Percentiles rank a stretch among this genome's conserved stretches.
Evolutionary conservation across 1,140 invertebrate species (phyloP).

Genomic region (Diachasmimorpha longicaudata): DNA sequence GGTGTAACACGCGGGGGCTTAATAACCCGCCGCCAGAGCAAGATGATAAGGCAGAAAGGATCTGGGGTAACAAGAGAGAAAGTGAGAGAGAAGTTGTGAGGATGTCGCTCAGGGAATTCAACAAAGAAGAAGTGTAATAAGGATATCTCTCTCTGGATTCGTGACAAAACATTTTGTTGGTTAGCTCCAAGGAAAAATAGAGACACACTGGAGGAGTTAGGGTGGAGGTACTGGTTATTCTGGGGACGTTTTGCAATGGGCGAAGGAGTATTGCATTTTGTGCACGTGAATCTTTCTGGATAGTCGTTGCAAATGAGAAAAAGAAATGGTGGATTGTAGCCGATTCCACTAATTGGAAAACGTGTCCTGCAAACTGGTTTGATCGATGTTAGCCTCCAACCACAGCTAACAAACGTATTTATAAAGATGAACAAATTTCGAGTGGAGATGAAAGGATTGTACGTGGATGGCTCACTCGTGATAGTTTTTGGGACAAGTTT

Average conservation of each 20-base stretch:
- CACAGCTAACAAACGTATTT: not conserved
- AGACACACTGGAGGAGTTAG: not conserved
- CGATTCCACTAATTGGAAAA: conserved; percentile 23
- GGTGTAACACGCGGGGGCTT: not conserved
- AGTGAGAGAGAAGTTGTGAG: not conserved
- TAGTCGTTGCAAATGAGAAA: conserved; percentile 4
- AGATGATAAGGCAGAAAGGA: not conserved
- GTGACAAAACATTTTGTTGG: conserved; percentile 3
- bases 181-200: not conserved
- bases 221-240: not conserved
- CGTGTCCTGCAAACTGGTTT: not conserved
- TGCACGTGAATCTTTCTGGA: not conserved
- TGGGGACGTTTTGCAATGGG: not conserved
- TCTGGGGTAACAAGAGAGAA: not conserved
- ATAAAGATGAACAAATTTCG: not conserved
- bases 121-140: not conserved
- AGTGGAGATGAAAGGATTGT: too few species aligned
- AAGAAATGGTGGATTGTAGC: not conserved
- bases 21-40: not conserved
- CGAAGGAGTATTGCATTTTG: not conserved
- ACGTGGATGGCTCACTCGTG: too few species aligned
- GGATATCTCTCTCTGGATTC: conserved; percentile 3
- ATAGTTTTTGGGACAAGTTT: too few species aligned
- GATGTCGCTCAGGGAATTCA: not conserved
- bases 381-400: not conserved